Conservation (phyloP, 23 tunicate genomes). For the Pegea sp. region DNA sequence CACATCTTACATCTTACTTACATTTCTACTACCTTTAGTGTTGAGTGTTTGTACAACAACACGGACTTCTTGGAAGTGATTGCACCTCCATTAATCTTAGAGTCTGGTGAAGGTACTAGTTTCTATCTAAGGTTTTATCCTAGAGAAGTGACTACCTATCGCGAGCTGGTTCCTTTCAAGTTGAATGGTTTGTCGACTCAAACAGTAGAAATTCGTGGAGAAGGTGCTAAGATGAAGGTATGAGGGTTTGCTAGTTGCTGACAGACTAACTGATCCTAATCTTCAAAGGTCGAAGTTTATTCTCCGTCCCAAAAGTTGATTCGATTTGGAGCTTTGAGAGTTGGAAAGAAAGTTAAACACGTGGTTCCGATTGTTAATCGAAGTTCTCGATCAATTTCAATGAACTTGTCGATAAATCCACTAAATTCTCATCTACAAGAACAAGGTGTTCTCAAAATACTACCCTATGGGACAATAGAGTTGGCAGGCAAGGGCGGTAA, state of each 20-base stretch:
- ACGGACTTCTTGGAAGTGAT: slow-evolving; percentile 34
- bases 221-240: slow-evolving; percentile 74
- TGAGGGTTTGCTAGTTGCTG: neutral
- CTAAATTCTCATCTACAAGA: slow-evolving; percentile 43
- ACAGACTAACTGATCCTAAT: neutral
- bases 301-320: slow-evolving; percentile 51
- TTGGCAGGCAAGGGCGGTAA: slow-evolving; percentile 46
- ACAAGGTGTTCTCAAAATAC: slow-evolving; percentile 25
- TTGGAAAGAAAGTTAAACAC: slow-evolving; percentile 62
- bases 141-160: slow-evolving; percentile 27
- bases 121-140: slow-evolving; percentile 55
- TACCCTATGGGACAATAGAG: slow-evolving; percentile 46
- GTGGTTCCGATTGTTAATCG: slow-evolving; percentile 75
- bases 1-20: neutral
- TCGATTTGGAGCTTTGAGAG: slow-evolving; percentile 62
- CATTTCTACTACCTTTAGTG: slow-evolving; percentile 11
- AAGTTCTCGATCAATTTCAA: slow-evolving; percentile 37
- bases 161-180: slow-evolving; percentile 39
- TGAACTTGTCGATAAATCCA: slow-evolving; percentile 49
- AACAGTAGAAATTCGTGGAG: slow-evolving; percentile 37
- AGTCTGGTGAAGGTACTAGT: slow-evolving; percentile 18
- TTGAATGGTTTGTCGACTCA: slow-evolving; percentile 72
- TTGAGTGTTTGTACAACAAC: slow-evolving; percentile 57
- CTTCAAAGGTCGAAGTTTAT: slow-evolving; percentile 48
- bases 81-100: slow-evolving; percentile 31